A percentile compares a stretch with the other conserved stretches of the same genome.
Evolutionary conservation across 2,888 invertebrate species (phyloP).

Genomic region (Cotesia congregata): DNA sequence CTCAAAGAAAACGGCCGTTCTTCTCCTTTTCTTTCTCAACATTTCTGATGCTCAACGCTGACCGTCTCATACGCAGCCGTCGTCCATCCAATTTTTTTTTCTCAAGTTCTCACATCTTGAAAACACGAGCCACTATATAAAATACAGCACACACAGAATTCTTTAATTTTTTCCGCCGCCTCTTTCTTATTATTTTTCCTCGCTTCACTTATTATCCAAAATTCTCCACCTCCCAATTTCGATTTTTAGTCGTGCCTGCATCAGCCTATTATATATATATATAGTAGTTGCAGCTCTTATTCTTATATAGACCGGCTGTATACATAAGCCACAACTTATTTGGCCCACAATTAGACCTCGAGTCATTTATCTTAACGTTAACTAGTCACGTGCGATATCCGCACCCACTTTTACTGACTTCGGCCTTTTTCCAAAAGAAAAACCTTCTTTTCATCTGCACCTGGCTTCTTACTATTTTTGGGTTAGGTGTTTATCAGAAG

Average conservation of each 20-base stretch:
- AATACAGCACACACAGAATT: too few species aligned
- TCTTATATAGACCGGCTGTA: not conserved
- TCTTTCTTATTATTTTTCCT: not conserved
- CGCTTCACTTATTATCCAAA: not conserved
- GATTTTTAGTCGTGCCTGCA: slow-evolving; percentile 60
- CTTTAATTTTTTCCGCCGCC: not conserved
- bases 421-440: slow-evolving; percentile 23
- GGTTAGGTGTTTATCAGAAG: not conserved
- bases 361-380: slow-evolving; percentile 51
- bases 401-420: slow-evolving; percentile 19
- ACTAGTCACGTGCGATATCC: slow-evolving; percentile 52
- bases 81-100: not conserved
- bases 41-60: slow-evolving; percentile 47
- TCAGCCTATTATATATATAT: slow-evolving; percentile 44
- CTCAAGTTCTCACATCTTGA: slow-evolving; percentile 21
- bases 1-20: slow-evolving; percentile 62
- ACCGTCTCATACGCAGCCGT: slow-evolving; percentile 50
- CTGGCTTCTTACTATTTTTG: slow-evolving; percentile 51
- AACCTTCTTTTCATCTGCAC: slow-evolving; percentile 53
- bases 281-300: slow-evolving; percentile 22
- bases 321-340: not conserved
- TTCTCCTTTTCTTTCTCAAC: slow-evolving; percentile 47
- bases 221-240: slow-evolving; percentile 44
- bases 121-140: slow-evolving; percentile 7
- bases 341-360: not conserved